Evolutionary conservation across 2,797 vertebrate species (phyloP).

Genomic region (Cottoperca gobio): DNA sequence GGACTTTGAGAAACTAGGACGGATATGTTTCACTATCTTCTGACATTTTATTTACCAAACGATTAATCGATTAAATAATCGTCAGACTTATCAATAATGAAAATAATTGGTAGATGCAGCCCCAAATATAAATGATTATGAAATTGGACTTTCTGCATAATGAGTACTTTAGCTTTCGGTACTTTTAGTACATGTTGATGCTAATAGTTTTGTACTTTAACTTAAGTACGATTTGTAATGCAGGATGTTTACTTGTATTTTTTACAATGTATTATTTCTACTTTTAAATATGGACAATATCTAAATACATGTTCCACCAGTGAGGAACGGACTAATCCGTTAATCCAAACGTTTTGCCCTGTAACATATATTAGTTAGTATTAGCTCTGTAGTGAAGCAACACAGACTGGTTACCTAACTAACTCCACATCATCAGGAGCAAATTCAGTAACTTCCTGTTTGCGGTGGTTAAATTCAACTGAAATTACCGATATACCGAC

Average conservation of each 20-base stretch:
- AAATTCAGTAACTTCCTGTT: conserved; percentile 60
- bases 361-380: too few species aligned
- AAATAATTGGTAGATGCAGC: too few species aligned
- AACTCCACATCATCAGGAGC: conserved; percentile 29
- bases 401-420: conserved; percentile 11
- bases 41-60: too few species aligned
- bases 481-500: not conserved
- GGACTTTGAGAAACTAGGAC: too few species aligned
- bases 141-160: not conserved
- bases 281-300: too few species aligned
- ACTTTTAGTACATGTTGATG: not conserved
- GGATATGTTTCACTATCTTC: too few species aligned
- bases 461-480: not conserved
- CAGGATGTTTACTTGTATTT: not conserved
- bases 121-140: too few species aligned
- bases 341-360: not conserved
- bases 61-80: too few species aligned
- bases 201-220: not conserved
- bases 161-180: not conserved
- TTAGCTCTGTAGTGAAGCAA: not conserved
- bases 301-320: not conserved
- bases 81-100: too few species aligned
- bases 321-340: not conserved
- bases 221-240: not conserved
- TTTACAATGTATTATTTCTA: too few species aligned